A percentile compares a stretch with the other conserved stretches of the same genome.
Evolutionary conservation across 2,888 invertebrate species (phyloP).

Genomic region (Malacosoma neustria): DNA sequence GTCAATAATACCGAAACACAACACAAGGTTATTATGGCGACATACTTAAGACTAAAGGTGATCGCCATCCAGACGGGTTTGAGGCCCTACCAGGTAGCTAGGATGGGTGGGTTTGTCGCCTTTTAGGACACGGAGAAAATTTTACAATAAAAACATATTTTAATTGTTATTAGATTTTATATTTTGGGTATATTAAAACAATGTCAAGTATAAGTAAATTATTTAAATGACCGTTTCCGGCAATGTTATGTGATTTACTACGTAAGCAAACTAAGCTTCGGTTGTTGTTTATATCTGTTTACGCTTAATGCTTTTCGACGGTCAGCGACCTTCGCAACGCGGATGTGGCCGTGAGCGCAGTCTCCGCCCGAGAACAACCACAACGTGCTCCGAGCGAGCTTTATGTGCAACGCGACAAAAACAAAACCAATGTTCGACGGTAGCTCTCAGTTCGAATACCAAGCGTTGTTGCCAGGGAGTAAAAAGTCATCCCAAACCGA

Average conservation of each 20-base stretch:
- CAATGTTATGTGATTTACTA: neutral
- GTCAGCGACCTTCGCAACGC: slow-evolving; percentile 63
- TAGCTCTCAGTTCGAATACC: slow-evolving; percentile 22
- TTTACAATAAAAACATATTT: too few relatives aligned
- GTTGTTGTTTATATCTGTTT: slow-evolving; percentile 29
- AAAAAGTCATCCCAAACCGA: slow-evolving; percentile 36
- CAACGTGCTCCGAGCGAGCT: slow-evolving; percentile 32
- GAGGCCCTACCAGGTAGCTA: too few relatives aligned
- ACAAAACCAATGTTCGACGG: slow-evolving; percentile 25
- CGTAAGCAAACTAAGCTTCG: neutral
- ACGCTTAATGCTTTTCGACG: slow-evolving; percentile 56
- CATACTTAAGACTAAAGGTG: too few relatives aligned
- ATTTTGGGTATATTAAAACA: too few relatives aligned
- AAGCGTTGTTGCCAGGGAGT: slow-evolving; percentile 31
- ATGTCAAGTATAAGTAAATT: too few relatives aligned
- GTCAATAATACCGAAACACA: too few relatives aligned
- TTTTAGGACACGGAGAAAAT: too few relatives aligned
- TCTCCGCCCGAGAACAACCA: slow-evolving; percentile 27
- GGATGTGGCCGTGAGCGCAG: slow-evolving; percentile 31
- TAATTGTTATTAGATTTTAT: too few relatives aligned
- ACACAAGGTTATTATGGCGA: too few relatives aligned
- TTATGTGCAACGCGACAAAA: slow-evolving; percentile 38
- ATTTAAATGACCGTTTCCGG: neutral
- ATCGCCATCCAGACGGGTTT: too few relatives aligned
- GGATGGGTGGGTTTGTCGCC: too few relatives aligned